Evolutionary conservation across 2,888 invertebrate species (phyloP).

Genomic region (Epistrophe eligans): DNA sequence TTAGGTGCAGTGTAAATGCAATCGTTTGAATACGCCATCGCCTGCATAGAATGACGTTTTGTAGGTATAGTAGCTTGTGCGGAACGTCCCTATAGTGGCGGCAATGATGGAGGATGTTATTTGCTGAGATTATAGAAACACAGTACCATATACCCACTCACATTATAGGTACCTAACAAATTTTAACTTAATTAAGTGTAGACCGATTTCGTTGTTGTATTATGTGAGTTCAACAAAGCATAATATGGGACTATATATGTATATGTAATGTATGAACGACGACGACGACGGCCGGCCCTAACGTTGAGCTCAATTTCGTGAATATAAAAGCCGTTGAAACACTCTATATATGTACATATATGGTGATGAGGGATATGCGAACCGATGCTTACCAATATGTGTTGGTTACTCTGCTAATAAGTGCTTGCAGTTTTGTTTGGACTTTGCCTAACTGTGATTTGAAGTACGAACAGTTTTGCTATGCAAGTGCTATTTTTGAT

Average conservation of each 20-base stretch:
- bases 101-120: not conserved
- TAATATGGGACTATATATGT: not conserved
- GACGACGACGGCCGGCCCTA: not conserved
- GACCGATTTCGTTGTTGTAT: constrained; percentile 9
- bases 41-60: not conserved
- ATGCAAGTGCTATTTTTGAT: constrained; percentile 18
- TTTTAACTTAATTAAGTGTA: constrained; percentile 58
- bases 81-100: not conserved
- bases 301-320: not conserved
- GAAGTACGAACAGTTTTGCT: constrained; percentile 10
- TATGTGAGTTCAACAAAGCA: constrained; percentile 12
- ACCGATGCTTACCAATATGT: constrained; percentile 25
- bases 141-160: constrained; percentile 1
- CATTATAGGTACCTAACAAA: constrained; percentile 38
- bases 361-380: constrained; percentile 9
- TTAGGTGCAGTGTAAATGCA: constrained; percentile 22
- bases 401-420: not conserved
- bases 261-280: not conserved
- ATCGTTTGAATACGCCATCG: constrained; percentile 12
- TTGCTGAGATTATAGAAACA: constrained; percentile 2
- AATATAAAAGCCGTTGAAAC: constrained; percentile 9
- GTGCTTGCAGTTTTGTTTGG: constrained; percentile 12
- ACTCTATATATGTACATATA: not conserved
- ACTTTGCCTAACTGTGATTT: not conserved
- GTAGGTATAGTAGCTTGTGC: too few species aligned